phyloP scores from a whole-genome alignment of 2,888 invertebrate genomes.

The Drosophila aldrichi region DNA sequence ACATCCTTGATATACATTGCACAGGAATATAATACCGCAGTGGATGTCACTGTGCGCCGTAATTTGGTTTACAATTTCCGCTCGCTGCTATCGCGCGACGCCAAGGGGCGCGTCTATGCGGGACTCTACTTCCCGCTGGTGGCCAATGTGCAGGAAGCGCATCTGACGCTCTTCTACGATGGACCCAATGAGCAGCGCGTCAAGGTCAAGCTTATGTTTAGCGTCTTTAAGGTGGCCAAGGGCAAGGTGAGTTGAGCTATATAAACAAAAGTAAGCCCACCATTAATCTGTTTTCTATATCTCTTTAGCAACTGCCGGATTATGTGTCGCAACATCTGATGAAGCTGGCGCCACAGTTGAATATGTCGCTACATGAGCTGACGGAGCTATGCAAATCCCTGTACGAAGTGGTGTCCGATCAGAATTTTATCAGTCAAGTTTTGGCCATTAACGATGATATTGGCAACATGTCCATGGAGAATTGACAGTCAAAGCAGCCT shows the following conservation, averaged over 20 bases:
- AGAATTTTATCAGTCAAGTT: constrained; percentile 90
- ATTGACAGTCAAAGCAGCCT: constrained; percentile 86
- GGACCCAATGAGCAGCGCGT: constrained; percentile 88
- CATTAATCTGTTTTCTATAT: background rate
- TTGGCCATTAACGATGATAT: constrained; percentile 93
- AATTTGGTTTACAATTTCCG: constrained; percentile 93
- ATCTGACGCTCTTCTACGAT: constrained; percentile 93
- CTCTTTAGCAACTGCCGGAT: constrained; percentile 87
- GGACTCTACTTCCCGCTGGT: constrained; percentile 95
- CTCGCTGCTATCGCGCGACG: constrained; percentile 92
- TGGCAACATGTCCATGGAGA: constrained; percentile 90
- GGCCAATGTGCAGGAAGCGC: constrained; percentile 87
- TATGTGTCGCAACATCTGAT: constrained; percentile 88
- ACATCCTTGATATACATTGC: constrained; percentile 92
- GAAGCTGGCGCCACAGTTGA: constrained; percentile 91
- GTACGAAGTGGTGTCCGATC: constrained; percentile 89
- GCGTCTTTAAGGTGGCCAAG: constrained; percentile 88
- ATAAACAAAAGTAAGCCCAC: background rate
- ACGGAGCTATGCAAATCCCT: constrained; percentile 88
- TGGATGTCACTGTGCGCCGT: constrained; percentile 94
- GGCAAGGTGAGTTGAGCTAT: constrained; percentile 84
- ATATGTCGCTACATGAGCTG: constrained; percentile 89
- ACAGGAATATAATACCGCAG: constrained; percentile 91
- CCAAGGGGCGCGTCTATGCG: constrained; percentile 92
- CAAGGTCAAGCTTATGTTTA: constrained; percentile 91